These are phyloP conservation scores for Lordiphosa collinella DNA, from an alignment of 1,140 invertebrate genomes.

Conservation along the genomic window DNA sequence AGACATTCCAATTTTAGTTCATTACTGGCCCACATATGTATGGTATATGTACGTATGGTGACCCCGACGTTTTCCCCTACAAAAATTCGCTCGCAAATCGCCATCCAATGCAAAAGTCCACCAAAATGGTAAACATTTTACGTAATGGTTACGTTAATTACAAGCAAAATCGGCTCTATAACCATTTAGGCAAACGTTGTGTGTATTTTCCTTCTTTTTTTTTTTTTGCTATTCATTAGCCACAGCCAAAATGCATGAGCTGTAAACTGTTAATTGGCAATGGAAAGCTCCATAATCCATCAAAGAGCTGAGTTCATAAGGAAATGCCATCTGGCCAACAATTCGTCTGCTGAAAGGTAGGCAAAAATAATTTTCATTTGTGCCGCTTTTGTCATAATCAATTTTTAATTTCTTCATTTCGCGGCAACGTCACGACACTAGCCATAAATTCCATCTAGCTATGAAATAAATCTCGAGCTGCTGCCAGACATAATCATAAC, in stretches of 20 bases:
- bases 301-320: slow-evolving; percentile 20
- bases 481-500: slow-evolving; percentile 77
- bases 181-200: slow-evolving; percentile 31
- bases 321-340: slow-evolving; percentile 11
- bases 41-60: too few relatives aligned
- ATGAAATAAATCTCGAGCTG: slow-evolving; percentile 72
- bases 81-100: background rate
- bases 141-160: slow-evolving; percentile 28
- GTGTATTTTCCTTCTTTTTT: too few relatives aligned
- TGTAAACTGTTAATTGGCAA: slow-evolving; percentile 32
- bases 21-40: background rate
- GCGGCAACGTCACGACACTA: slow-evolving; percentile 45
- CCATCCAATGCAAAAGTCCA: slow-evolving; percentile 3
- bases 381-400: slow-evolving; percentile 71
- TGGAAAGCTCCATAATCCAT: slow-evolving; percentile 11
- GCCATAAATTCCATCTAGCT: slow-evolving; percentile 70
- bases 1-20: too few relatives aligned
- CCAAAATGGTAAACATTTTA: slow-evolving; percentile 40
- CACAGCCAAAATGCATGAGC: slow-evolving; percentile 5
- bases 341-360: background rate
- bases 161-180: slow-evolving; percentile 30
- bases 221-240: slow-evolving; percentile 10
- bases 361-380: slow-evolving; percentile 62
- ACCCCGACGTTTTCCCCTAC: slow-evolving; percentile 3
- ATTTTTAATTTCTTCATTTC: slow-evolving; percentile 77